Evolutionary conservation across 2,113 vertebrate genomes (phyloP).

Genomic region (Scortum barcoo): DNA sequence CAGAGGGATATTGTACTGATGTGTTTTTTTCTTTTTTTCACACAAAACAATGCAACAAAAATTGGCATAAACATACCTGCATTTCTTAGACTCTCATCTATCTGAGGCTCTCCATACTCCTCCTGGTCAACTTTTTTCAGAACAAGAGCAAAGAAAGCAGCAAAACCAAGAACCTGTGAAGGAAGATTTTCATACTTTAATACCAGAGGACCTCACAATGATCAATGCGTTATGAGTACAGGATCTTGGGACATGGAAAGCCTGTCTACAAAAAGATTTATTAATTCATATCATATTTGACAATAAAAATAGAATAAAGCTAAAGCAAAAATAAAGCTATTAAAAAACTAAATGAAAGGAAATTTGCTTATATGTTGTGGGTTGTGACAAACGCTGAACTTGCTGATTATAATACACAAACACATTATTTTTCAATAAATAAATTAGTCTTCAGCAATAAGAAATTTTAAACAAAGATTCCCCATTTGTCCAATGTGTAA

Average conservation of each 20-base stretch:
- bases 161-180: constrained; percentile 94
- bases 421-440: too few species aligned
- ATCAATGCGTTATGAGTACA: background rate
- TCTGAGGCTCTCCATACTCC: constrained; percentile 84
- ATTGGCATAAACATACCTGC: constrained; percentile 55
- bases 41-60: background rate
- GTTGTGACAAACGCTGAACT: background rate
- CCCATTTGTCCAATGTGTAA: background rate
- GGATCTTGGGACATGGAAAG: background rate
- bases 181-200: constrained; percentile 26
- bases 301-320: background rate
- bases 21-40: background rate
- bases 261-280: background rate
- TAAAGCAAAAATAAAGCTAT: background rate
- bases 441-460: too few species aligned
- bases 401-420: too few species aligned
- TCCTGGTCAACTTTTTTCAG: constrained; percentile 92
- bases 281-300: background rate
- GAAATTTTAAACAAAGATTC: too few species aligned
- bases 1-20: background rate
- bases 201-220: background rate
- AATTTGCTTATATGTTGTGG: background rate
- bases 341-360: too few species aligned
- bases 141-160: constrained; percentile 95
- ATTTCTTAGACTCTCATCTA: constrained; percentile 71